A percentile compares a stretch with the other conserved stretches of the same genome.
These are phyloP conservation scores for Spodoptera frugiperda DNA, from an alignment of 1,140 invertebrate species.

Conservation along the genomic window DNA sequence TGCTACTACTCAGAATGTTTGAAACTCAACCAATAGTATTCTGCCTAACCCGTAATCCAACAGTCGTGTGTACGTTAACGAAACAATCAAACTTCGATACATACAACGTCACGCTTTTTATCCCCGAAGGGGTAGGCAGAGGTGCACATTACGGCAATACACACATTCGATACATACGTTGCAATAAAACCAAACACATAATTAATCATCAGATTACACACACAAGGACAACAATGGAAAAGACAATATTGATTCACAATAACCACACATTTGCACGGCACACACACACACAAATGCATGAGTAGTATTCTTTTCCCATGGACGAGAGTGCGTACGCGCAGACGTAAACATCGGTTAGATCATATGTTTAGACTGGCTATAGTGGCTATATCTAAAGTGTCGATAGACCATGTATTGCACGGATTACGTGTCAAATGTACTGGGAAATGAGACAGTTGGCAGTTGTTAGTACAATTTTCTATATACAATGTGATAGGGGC, in stretches of 20 bases:
- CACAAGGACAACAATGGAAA: not conserved
- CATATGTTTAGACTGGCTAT: conserved; percentile 20
- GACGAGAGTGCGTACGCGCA: conserved; percentile 3
- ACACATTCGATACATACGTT: too few relatives aligned
- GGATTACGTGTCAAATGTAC: conserved; percentile 1
- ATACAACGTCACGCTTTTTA: too few relatives aligned
- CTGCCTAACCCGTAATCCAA: not conserved
- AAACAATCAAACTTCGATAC: too few relatives aligned
- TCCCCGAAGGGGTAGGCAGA: too few relatives aligned
- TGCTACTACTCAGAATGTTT: too few relatives aligned
- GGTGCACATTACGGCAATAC: too few relatives aligned
- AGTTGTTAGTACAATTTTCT: not conserved
- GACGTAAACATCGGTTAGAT: conserved; percentile 20
- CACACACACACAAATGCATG: not conserved
- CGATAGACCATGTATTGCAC: not conserved
- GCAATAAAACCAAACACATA: too few relatives aligned
- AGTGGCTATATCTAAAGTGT: not conserved
- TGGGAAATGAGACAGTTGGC: not conserved
- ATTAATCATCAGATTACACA: too few relatives aligned
- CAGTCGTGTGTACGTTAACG: too few relatives aligned
- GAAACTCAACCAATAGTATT: too few relatives aligned
- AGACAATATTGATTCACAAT: conserved; percentile 14
- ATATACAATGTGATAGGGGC: too few relatives aligned
- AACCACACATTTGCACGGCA: not conserved
- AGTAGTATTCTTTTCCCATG: not conserved